Evolutionary conservation across 2,113 vertebrate genomes (phyloP), one percentile per base, ranked within the genome.

Genomic region (Saimiri boliviensis): DNA sequence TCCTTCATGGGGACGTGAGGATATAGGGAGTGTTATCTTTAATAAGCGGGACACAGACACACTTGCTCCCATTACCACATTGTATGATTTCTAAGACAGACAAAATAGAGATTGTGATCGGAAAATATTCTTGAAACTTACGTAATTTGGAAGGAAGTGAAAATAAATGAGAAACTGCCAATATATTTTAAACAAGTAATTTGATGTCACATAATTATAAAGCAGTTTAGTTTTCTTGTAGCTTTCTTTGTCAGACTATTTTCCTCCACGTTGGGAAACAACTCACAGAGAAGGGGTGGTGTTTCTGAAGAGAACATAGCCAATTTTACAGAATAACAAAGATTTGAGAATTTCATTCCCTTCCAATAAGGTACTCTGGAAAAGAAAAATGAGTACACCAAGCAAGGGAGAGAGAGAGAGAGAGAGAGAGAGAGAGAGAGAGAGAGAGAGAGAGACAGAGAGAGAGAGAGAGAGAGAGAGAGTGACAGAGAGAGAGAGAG

Each of bases 161-260:
- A 77, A 27, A 87, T 17, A 82, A 66, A 82, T 3, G 2, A 6
- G 32, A 90, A 88, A 66, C 21, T 89, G 4, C 1, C 19, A 60
- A 20, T 70, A 30, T 52, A 63, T 97, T 81, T 95, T 95, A 81
- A 73, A 42, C 52, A 40, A 54, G 32, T 68, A 56, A 91, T n/a
- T 76, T 32, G n/a, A 30, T n/a, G 73, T 58, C 37, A 17, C 10
- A 42, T 19, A 35, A 58, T 35, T 58, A 10, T 66, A 87, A 81
- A 87, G 21, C 21, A 58, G 12, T 37, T 90, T n/a, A 19, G 4
- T 83, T 94, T 95, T 82, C 35, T 40, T 68, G 68, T 42, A 74
- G 9, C 1, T 83, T 45, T 30, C 42, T 45, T 45, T 30, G 0
- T 3, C 13, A 76, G 25, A 17, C 84, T 87, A 86, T 84, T 89